Percentiles rank a stretch among this genome's conserved stretches.
These are phyloP conservation scores for Apus apus DNA, from an alignment of 2,113 vertebrate genomes.

Conservation along the genomic window DNA sequence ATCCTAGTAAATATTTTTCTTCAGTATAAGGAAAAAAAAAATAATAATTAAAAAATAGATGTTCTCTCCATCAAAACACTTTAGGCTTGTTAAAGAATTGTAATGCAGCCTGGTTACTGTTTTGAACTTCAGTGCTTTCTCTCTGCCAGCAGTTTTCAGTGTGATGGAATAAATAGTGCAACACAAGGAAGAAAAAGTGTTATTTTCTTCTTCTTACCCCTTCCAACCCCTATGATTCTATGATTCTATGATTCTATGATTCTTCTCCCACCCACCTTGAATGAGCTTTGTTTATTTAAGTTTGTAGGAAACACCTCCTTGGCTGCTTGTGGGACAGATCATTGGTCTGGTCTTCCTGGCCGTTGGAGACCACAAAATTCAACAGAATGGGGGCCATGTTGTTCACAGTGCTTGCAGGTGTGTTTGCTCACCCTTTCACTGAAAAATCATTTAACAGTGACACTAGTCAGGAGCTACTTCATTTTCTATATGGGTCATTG, in stretches of 20 bases:
- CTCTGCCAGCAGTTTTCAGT: not conserved
- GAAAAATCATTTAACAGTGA: not conserved
- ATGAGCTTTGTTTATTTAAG: not conserved
- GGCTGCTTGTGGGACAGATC: not conserved
- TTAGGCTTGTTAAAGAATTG: not conserved
- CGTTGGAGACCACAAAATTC: not conserved
- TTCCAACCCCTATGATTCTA: no score
- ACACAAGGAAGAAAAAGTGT: not conserved
- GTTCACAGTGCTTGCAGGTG: not conserved
- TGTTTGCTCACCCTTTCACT: not conserved
- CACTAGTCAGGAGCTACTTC: not conserved
- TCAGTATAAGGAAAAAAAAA: no score
- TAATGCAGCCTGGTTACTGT: not conserved
- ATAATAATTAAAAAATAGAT: no score
- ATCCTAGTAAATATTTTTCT: not conserved
- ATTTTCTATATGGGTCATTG: not conserved
- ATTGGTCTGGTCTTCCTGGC: not conserved
- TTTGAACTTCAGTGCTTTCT: not conserved
- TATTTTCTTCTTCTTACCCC: not conserved
- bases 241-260: no score
- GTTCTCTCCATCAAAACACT: not conserved
- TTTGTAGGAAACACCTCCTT: not conserved
- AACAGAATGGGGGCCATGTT: not conserved
- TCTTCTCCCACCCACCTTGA: not conserved
- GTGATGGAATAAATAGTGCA: not conserved